A percentile compares a stretch with the other conserved stretches of the same genome.
These are phyloP conservation scores for Pammene fasciana DNA, from an alignment of 2,888 invertebrate genomes.

Conservation along the genomic window DNA sequence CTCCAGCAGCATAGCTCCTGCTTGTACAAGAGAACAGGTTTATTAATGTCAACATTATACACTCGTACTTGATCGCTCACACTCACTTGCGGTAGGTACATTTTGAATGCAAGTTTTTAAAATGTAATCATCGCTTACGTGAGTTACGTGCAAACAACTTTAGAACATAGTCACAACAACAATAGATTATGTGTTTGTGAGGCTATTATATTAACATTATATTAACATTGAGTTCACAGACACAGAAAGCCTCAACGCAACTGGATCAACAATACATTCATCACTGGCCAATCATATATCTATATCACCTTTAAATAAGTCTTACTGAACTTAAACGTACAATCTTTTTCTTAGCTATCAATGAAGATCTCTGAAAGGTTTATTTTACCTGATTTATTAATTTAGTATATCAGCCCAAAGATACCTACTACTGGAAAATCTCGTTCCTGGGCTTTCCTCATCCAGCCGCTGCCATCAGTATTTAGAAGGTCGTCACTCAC, in stretches of 20 bases:
- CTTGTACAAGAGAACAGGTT: conserved; percentile 39
- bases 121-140: conserved; percentile 34
- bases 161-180: conserved; percentile 25
- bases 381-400: too few relatives aligned
- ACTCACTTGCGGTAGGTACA: conserved; percentile 22
- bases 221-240: conserved; percentile 7
- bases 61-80: background rate
- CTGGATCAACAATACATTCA: conserved; percentile 35
- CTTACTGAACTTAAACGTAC: background rate
- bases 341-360: background rate
- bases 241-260: conserved; percentile 35
- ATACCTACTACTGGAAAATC: too few relatives aligned
- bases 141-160: conserved; percentile 26
- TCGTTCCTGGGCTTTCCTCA: too few relatives aligned
- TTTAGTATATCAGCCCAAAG: too few relatives aligned
- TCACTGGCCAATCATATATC: background rate
- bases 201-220: conserved; percentile 13
- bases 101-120: conserved; percentile 32
- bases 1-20: too few relatives aligned
- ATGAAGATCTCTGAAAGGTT: background rate
- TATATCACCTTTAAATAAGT: background rate
- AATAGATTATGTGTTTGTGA: background rate
- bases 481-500: too few relatives aligned
- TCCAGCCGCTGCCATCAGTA: too few relatives aligned
- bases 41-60: conserved; percentile 41